Base-by-base conservation (phyloP, 37 sponge, comb jelly and placozoan species). In the Amphimedon queenslandica region DNA sequence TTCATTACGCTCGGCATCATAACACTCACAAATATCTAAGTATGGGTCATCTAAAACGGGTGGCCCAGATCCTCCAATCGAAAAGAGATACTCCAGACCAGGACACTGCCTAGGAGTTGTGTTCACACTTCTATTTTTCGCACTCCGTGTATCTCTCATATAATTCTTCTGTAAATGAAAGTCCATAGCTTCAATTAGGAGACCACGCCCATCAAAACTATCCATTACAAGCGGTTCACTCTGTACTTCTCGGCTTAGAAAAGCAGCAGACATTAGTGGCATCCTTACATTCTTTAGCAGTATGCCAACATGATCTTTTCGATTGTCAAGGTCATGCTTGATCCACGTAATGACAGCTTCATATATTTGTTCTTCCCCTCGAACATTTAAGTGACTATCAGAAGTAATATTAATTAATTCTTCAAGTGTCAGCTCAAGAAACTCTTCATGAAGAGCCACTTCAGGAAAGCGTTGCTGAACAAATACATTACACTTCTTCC, bases 101-200 rank as follows among this genome's bases (percentile, higher is more conserved):
- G 84, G 89, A 64, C 84, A 82, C 27, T 31, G 58, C 4, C 80
- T 73, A 42, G 80, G 84, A 4, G 76, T 83, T 21, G 82, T 81
- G 69, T 67, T 80, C 21, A 81, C 5, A 2, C 42, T 31, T 20
- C 43, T 73, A 47, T 47, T 47, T 33, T 71, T 28, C 23, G 67
- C 16, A 24, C 68, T 58, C 2, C 31, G 29, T 10, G 76, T 34
- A 56, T 87, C 74, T 60, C 88, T 58, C 61, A 81, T 51, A 61
- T 81, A 87, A 76, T 87, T 76, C 63, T 81, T 87, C 53, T 73
- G 79, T 18, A 91, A 60, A 58, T 91, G 91, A 58, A 77, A 78
- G 57, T 84, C 82, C 91, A 91, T 91, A 37, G 91, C 91, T 28
- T 84, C 82, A 16, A 91, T 85, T 32, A 91, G 76, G 24, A 82